Evolutionary conservation across 2,113 vertebrate genomes (phyloP), one percentile per base, ranked within the genome.

Genomic region (Mirounga angustirostris): DNA sequence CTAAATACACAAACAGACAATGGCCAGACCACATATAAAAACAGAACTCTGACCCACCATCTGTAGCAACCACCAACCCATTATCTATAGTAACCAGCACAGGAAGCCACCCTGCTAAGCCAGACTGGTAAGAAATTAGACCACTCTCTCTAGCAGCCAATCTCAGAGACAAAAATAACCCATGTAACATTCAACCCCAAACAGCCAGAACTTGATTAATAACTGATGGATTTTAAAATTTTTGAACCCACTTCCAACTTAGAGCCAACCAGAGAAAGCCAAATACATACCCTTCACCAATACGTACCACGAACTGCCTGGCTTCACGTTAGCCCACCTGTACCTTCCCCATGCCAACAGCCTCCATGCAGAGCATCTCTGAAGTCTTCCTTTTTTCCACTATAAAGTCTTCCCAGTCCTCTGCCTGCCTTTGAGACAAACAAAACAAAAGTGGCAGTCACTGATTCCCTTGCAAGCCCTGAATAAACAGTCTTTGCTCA

Each of bases 401-500:
- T 63, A 2, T 59, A n/a, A 63, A 63, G 13, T 40, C 52, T 79
- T 18, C 76, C 88, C 16, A 19, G 4, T 59, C 52, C 15, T 94
- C 63, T 88, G 10, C 4, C 78, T 61, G 28, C 54, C 54, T 82
- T 50, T 40, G 15, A 54, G 3, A 82, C 15, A 82, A 33, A 30
- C 36, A 2, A 19, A 65, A 86, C 54, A 3, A 19, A 73, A 89
- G 80, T 46, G 78, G 40, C 2, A 14, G 43, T 52, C 33, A 4
- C 40, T 92, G 59, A 73, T 40, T 61, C 33, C 65, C 59, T 50
- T 22, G 15, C 58, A 67, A 76, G 30, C 56, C 54, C 59, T 82
- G 63, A 86, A 89, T 56, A 91, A 91, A 95, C 2, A 83, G 87
- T 4, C 50, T 94, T 81, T n/a, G 58, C 81, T 93, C 59, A 3